Base-by-base conservation (phyloP, 2,888 invertebrate species). In the Meiosimyza decipiens region DNA sequence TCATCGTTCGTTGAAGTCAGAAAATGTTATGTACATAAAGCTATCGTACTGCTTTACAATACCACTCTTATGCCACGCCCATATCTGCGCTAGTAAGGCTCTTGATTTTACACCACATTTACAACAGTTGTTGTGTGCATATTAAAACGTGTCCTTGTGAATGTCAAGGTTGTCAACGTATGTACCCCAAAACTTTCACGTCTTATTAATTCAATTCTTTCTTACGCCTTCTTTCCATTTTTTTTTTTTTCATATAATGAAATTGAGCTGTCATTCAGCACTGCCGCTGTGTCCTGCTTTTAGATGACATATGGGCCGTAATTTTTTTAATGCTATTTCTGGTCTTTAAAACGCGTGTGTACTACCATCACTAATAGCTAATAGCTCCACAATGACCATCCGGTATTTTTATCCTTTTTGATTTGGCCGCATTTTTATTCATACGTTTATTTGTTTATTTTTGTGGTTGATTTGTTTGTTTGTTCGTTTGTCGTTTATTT, bases 301-400 rank as follows among this genome's bases (percentile, higher is more conserved):
- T 54, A 15, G 11, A 16, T 67, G 67, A 57, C 67, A 67, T 67
- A 67, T 67, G 67, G 55, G 18, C 57, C 12, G 15, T 49, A 16
- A 3, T 65, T 22, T 11, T 50, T 18, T 50, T 65, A 5, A 22
- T 50, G 51, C 4, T n/a, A 40, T 54, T 51, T 52, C n/a, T 51
- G 11, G 59, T 54, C 60, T 18, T 16, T 52, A 63, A 12, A 52
- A 52, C 40, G 40, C n/a, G 40, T 51, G 49, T 60, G 60, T 59
- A 66, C 57, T 54, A 9, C 55, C 60, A 47, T 64, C 63, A 59
- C 78, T 82, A 82, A 82, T 82, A 79, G 80, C 78, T 82, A 82
- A 82, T 82, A 79, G 80, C 81, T 77, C 80, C 81, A 80, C 79
- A 79, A 80, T 82, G 82, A 82, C 78, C 72, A 71, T 73, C 75